Evolutionary conservation across 2,113 vertebrate species (phyloP).

Genomic region (Channa argus): DNA sequence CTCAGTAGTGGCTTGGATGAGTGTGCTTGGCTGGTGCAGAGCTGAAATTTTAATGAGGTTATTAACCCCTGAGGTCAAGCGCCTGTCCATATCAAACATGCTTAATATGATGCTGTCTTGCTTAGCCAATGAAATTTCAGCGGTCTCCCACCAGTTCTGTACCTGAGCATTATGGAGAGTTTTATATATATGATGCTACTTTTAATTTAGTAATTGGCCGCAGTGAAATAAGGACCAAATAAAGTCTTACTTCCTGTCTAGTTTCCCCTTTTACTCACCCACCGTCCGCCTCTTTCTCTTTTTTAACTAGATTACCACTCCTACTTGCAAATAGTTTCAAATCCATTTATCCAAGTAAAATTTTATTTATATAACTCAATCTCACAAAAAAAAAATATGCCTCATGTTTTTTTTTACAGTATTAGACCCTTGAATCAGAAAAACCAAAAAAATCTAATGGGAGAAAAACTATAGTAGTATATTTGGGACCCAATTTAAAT

Average conservation of each 20-base stretch:
- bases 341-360: too few species aligned
- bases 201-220: slow-evolving; percentile 14
- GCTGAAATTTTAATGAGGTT: slow-evolving; percentile 71
- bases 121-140: slow-evolving; percentile 43
- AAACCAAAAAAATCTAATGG: too few species aligned
- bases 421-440: too few species aligned
- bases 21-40: slow-evolving; percentile 40
- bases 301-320: background rate
- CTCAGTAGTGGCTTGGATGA: slow-evolving; percentile 49
- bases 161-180: slow-evolving; percentile 28
- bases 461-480: too few species aligned
- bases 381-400: too few species aligned
- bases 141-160: slow-evolving; percentile 26
- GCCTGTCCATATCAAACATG: slow-evolving; percentile 42
- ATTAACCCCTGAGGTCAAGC: slow-evolving; percentile 63
- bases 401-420: too few species aligned
- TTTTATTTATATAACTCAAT: too few species aligned
- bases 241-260: slow-evolving; percentile 18
- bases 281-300: background rate
- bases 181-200: slow-evolving; percentile 47
- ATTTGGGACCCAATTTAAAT: too few species aligned
- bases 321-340: background rate
- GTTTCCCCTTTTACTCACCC: background rate
- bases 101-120: slow-evolving; percentile 50
- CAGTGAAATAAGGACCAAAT: background rate